A percentile compares a stretch with the other conserved stretches of the same genome.
Conservation (phyloP, 1,140 invertebrate species). For the Colletes latitarsis region DNA sequence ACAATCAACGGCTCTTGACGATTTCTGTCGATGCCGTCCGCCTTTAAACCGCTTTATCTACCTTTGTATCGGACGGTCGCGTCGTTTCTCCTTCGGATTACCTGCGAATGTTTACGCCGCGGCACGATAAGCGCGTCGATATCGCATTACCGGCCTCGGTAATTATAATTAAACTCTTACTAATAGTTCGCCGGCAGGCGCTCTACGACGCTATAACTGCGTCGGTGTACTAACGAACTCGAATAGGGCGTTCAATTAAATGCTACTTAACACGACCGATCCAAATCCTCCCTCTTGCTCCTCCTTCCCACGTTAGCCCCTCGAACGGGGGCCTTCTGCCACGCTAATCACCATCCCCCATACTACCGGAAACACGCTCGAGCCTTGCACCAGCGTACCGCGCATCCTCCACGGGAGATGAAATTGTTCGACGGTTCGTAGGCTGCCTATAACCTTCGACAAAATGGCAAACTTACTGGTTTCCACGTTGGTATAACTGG, state of each 20-base stretch:
- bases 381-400: slow-evolving; percentile 4
- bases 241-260: slow-evolving; percentile 75
- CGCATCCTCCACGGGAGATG: slow-evolving; percentile 55
- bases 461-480: slow-evolving; percentile 36
- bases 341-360: slow-evolving; percentile 50
- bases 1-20: not conserved
- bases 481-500: slow-evolving; percentile 40
- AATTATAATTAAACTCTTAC: slow-evolving; percentile 73
- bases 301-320: slow-evolving; percentile 27
- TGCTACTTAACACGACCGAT: slow-evolving; percentile 69
- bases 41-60: slow-evolving; percentile 7
- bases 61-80: not conserved
- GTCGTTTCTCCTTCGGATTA: slow-evolving; percentile 25
- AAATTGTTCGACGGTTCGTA: slow-evolving; percentile 53
- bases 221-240: slow-evolving; percentile 70
- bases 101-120: slow-evolving; percentile 51
- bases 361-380: slow-evolving; percentile 8
- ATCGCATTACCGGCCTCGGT: slow-evolving; percentile 56
- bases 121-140: slow-evolving; percentile 52
- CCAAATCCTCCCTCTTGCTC: slow-evolving; percentile 8
- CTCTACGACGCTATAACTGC: slow-evolving; percentile 64
- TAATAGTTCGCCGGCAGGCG: slow-evolving; percentile 61
- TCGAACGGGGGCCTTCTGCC: slow-evolving; percentile 31
- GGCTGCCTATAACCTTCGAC: slow-evolving; percentile 18
- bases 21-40: not conserved